A percentile compares a stretch with the other conserved stretches of the same genome.
These are phyloP conservation scores for Ciconia stormi DNA, from an alignment of 2,113 vertebrate genomes.

Conservation along the genomic window DNA sequence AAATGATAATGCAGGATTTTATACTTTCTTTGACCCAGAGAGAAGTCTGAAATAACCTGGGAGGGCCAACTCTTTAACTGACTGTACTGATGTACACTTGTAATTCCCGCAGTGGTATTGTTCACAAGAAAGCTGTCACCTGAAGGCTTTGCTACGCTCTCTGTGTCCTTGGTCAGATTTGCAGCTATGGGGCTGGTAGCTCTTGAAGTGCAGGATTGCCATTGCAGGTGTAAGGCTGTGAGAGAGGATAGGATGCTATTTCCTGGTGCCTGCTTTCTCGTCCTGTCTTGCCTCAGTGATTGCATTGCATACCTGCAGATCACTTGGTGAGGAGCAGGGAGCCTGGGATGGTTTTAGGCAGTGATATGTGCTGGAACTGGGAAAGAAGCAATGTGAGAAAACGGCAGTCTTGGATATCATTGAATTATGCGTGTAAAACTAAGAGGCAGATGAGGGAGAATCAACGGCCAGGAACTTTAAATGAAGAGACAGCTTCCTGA, in stretches of 20 bases:
- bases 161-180: not conserved
- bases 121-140: not conserved
- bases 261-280: not conserved
- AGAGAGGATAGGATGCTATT: not conserved
- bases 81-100: not conserved
- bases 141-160: not conserved
- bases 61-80: not conserved
- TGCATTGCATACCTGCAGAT: not conserved
- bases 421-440: not conserved
- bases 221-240: not conserved
- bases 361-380: not conserved
- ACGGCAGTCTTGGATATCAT: not conserved
- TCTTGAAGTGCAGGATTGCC: not conserved
- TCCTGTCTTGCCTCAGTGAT: not conserved
- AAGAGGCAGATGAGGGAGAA: conserved; percentile 20
- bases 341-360: not conserved
- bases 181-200: not conserved
- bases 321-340: not conserved
- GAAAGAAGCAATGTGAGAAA: not conserved
- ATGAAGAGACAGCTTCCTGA: conserved; percentile 55
- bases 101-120: not conserved
- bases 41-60: not conserved
- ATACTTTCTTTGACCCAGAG: not conserved
- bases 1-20: not conserved
- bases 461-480: not conserved